Evolutionary conservation across 2,797 vertebrate genomes (phyloP).

Genomic region (Pseudochirops cupreus): DNA sequence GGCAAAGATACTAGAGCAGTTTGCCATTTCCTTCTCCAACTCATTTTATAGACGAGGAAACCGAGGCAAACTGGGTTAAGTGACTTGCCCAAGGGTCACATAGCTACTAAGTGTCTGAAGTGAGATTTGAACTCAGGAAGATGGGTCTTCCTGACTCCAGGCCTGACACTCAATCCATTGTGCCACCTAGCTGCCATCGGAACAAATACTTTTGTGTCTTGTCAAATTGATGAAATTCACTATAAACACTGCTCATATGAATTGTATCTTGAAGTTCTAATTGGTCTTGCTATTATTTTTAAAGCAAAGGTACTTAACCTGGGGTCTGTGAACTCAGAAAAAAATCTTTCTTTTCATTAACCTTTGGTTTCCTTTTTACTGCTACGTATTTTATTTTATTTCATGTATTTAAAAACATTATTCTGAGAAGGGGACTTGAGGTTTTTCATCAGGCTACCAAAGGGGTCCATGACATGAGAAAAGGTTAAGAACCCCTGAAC

Average conservation of each 20-base stretch:
- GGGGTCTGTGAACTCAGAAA: background rate
- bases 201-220: background rate
- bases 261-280: background rate
- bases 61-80: background rate
- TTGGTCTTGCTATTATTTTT: background rate
- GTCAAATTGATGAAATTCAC: background rate
- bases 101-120: background rate
- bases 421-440: background rate
- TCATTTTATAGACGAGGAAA: background rate
- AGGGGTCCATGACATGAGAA: background rate
- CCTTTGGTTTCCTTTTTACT: background rate
- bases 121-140: background rate
- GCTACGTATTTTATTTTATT: background rate
- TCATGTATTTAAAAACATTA: background rate
- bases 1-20: background rate
- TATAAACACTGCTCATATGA: background rate
- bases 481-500: background rate
- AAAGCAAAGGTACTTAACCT: background rate
- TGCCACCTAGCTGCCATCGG: background rate
- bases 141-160: background rate
- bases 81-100: background rate
- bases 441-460: background rate
- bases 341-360: background rate
- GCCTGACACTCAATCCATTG: background rate
- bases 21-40: background rate